Percentiles rank a stretch among this genome's conserved stretches.
Evolutionary conservation across 2,113 vertebrate genomes (phyloP).

Genomic region (Corythornis vintsioides): DNA sequence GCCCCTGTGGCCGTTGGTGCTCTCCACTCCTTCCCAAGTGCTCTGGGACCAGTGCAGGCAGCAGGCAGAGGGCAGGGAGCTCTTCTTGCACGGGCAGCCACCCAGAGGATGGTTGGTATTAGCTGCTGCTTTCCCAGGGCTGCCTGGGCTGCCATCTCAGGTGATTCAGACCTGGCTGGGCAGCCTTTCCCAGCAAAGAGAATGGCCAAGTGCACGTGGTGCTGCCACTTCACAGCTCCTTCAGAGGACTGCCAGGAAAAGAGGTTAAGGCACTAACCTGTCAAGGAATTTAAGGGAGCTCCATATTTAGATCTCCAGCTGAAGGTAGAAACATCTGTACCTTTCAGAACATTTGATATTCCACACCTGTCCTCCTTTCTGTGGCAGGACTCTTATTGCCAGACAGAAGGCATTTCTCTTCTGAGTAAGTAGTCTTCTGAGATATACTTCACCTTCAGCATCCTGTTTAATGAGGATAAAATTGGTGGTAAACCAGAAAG

Average conservation of each 20-base stretch:
- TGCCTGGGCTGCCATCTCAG: background rate
- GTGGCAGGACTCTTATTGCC: background rate
- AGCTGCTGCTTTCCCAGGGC: background rate
- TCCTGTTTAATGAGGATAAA: background rate
- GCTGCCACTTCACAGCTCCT: background rate
- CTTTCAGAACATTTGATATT: constrained; percentile 1
- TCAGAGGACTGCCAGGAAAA: background rate
- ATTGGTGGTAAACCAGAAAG: background rate
- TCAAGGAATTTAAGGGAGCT: background rate
- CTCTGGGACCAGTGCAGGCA: accelerated
- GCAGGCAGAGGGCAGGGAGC: background rate
- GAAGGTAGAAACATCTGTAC: background rate
- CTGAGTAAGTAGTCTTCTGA: background rate
- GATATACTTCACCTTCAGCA: background rate
- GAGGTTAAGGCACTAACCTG: background rate
- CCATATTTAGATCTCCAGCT: background rate
- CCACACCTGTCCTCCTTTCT: background rate
- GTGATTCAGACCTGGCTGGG: background rate
- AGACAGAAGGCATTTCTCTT: background rate
- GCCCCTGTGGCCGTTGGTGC: background rate
- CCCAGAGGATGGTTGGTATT: background rate
- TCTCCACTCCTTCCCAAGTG: background rate
- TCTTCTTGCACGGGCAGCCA: background rate
- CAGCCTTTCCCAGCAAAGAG: background rate
- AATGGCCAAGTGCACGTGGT: accelerated